These are phyloP conservation scores for Araneus ventricosus DNA, from an alignment of 1,140 invertebrate genomes.

Conservation along the genomic window DNA sequence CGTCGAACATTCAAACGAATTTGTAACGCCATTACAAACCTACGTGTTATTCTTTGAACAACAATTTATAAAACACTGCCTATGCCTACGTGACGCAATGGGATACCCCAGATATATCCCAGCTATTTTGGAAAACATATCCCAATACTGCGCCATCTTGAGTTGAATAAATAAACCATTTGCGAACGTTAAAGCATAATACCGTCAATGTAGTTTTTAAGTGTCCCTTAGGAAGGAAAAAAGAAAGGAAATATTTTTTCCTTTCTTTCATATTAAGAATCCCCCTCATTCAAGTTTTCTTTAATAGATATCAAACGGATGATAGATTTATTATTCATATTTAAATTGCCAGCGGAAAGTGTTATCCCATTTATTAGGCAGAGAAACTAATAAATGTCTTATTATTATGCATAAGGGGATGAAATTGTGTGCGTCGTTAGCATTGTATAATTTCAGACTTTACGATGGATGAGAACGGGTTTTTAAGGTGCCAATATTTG, in stretches of 20 bases:
- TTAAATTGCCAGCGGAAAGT: constrained; percentile 42
- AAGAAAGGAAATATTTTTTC: neutral
- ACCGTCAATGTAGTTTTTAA: neutral
- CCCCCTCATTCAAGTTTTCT: neutral
- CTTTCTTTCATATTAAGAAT: neutral
- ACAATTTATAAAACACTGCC: constrained; percentile 1
- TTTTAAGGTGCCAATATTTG: neutral
- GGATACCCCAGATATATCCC: neutral
- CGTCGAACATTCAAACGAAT: neutral
- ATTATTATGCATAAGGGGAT: constrained; percentile 54
- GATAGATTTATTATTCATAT: constrained; percentile 51
- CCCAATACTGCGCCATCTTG: neutral
- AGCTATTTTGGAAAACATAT: neutral
- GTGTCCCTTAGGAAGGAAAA: neutral
- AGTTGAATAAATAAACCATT: constrained; percentile 47
- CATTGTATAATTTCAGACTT: neutral
- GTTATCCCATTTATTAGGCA: constrained; percentile 45
- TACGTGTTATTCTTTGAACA: neutral
- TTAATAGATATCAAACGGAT: constrained; percentile 52
- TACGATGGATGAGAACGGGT: neutral
- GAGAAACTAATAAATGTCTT: constrained; percentile 48
- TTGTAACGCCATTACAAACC: neutral
- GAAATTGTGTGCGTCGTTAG: neutral
- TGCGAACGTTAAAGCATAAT: neutral
- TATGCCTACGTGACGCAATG: neutral